Evolutionary conservation across 2,113 vertebrate species (phyloP), one percentile per base, ranked within the genome.

Genomic region (Corythornis vintsioides): DNA sequence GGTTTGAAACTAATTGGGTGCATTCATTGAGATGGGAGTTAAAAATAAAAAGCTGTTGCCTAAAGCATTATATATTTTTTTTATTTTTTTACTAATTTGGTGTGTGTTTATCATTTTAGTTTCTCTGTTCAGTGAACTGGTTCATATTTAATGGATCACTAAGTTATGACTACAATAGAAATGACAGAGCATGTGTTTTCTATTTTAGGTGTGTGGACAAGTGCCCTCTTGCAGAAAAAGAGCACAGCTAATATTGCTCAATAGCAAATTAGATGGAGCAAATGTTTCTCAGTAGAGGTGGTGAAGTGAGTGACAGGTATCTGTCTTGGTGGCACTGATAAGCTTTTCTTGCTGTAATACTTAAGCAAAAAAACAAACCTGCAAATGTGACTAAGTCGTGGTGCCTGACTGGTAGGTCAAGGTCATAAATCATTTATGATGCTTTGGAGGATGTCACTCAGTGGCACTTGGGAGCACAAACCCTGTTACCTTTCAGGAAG

Each of bases 101-200:
- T 22, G 29, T 42, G 78, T 94, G 82, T 88, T 94, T 64, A 38
- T 89, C 25, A 29, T 57, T 91, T 73, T 31, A n/a, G 69, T 70
- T 74, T 82, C 64, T 83, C 82, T 91, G 90, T 67, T 92, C 90
- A 89, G 43, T 93, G 90, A 84, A 29, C 72, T 76, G 78, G 45
- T 81, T 93, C 72, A 2, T 67, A 67, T 89, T 91, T 70, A 79
- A 72, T 59, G 75, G 94, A 74, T 94, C 92, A 77, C 88, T 79
- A 83, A 88, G 57, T 61, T 85, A 4, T 75, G 57, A 78, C 56
- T 80, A 13, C 69, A 83, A 14, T 25, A 60, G 82, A 56, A 86
- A 89, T 48, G 75, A 24, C 33, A 81, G 87, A 82, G 80, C 40
- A 42, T 70, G 73, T 88, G 33, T 80, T 94, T 79, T 63, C 81